Conservation (phyloP, 1,140 invertebrate species). For the Bradysia coprophila region DNA sequence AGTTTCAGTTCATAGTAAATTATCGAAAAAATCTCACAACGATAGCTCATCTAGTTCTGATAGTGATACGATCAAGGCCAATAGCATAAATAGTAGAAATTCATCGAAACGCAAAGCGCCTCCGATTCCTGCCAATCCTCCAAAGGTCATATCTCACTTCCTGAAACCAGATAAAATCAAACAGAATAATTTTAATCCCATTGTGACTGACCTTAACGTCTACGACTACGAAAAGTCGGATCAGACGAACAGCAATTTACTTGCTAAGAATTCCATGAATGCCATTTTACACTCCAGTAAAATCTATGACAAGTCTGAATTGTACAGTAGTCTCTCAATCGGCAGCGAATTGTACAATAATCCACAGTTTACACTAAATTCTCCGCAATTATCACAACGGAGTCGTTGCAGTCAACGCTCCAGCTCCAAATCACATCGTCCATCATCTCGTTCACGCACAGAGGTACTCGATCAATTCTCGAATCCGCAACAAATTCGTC, state of each 20-base stretch:
- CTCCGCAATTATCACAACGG: conserved; percentile 13
- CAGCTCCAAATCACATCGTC: conserved; percentile 11
- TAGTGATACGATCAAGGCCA: background rate
- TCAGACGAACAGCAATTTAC: background rate
- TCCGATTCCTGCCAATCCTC: conserved; percentile 9
- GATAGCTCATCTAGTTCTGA: background rate
- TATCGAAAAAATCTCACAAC: background rate
- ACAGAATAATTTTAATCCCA: background rate
- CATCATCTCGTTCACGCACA: conserved; percentile 11
- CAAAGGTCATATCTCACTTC: conserved; percentile 5
- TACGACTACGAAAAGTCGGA: background rate
- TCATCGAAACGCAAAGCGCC: conserved; percentile 2
- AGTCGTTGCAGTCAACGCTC: conserved; percentile 10
- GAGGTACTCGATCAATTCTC: conserved; percentile 19
- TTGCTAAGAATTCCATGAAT: conserved; percentile 2
- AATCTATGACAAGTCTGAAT: background rate
- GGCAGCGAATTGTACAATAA: conserved; percentile 22
- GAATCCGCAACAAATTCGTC: conserved; percentile 14
- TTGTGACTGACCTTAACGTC: too few relatives aligned
- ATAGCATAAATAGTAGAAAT: background rate
- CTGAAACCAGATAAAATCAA: conserved; percentile 5
- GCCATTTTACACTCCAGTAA: conserved; percentile 16
- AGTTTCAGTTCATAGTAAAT: background rate
- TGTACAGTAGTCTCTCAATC: background rate
- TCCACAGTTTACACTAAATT: conserved; percentile 20